Conservation (phyloP, 2,113 vertebrate species). For the Castor canadensis region DNA sequence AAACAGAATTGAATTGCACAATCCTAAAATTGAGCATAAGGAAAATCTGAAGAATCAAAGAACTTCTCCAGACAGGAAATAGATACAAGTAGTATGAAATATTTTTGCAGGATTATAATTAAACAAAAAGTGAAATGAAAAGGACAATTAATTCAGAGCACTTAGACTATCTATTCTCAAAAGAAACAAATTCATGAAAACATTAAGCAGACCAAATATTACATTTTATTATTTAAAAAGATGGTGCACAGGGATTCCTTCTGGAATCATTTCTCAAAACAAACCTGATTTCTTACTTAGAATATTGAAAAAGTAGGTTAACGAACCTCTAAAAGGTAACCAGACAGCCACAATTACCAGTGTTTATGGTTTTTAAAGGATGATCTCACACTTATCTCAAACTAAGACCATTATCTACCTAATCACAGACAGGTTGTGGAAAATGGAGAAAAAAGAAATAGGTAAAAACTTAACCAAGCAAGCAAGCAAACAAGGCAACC, state of each 20-base stretch:
- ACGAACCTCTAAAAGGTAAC: constrained; percentile 40
- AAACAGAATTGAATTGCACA: background rate
- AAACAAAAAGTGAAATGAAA: constrained; percentile 28
- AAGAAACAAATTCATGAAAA: constrained; percentile 21
- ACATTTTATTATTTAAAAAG: background rate
- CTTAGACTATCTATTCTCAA: background rate
- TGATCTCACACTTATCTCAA: background rate
- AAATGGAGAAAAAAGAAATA: background rate
- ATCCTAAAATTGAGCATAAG: background rate
- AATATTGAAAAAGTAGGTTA: constrained; percentile 48
- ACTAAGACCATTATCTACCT: constrained; percentile 40
- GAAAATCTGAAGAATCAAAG: background rate
- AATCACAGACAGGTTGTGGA: background rate
- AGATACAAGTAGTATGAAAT: background rate
- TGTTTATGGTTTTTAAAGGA: constrained; percentile 22
- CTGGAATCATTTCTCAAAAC: constrained; percentile 21
- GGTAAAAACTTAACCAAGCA: background rate
- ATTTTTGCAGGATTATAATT: background rate
- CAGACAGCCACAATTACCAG: background rate
- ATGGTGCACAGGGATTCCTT: constrained; percentile 8
- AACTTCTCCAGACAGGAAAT: background rate
- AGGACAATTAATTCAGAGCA: background rate
- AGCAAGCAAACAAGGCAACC: background rate
- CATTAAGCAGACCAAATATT: background rate
- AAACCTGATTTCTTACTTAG: constrained; percentile 20